Evolutionary conservation across 2,888 invertebrate genomes (phyloP), one percentile per base, ranked within the genome.

Genomic region (Drosophila borborema): DNA sequence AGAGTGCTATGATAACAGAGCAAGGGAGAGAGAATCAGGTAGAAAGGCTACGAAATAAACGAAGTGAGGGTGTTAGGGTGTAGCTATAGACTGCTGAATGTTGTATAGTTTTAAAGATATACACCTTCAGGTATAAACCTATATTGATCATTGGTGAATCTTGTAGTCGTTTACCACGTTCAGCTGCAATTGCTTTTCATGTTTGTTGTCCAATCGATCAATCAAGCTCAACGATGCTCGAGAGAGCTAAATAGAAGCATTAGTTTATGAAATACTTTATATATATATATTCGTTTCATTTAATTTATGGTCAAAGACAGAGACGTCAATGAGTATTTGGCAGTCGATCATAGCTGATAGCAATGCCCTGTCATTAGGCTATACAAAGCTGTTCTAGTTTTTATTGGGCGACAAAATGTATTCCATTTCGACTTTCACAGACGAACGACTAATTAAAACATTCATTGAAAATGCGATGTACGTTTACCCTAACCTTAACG

Each of bases 381-480:
- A 14, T 12, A 51, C 18, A 51, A 51, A 31, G 31, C 18, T 34
- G 49, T 51, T 49, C 31, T 10, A 31, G 31, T n/a, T 51, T 51
- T 51, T 36, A 51, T 51, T 51, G 51, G 14, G 34, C 34, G 51
- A 20, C 51, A 36, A 36, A 34, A 51, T 28, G 36, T 45, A 46
- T 61, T 61, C 41, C 49, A 54, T 55, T 59, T 70, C 38, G 46
- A 63, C 60, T 59, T 64, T 70, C 54, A 76, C 69, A 70, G 55
- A 23, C 60, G 40, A 43, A 9, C 59, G 34, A 55, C 69, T 79
- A 86, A 83, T 86, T 78, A 79, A 86, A 79, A 71, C 82, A 84
- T 76, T 58, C 56, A 79, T 59, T 68, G 75, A 75, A 64, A 66
- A 62, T 64, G 64, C 55, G 58, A 51, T 41, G 45, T 63, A 10